phyloP scores from a whole-genome alignment of 2,888 invertebrate genomes.

The Drosophila formosana region DNA sequence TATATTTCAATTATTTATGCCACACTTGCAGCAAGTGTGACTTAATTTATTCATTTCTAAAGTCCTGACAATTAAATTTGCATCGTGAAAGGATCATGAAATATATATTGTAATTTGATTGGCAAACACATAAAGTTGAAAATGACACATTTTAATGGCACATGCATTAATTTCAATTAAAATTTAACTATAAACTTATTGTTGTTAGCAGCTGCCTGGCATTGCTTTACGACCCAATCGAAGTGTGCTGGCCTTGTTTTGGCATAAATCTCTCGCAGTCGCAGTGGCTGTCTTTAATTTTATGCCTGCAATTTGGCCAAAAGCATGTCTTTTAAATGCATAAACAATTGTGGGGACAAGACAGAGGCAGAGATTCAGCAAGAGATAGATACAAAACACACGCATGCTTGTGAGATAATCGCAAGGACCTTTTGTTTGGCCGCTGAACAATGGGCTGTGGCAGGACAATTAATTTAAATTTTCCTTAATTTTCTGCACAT shows the following conservation, averaged over 20 bases:
- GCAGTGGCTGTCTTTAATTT: too few species aligned
- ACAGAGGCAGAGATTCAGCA: conserved; percentile 1
- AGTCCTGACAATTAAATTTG: conserved; percentile 16
- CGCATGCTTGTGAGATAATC: conserved; percentile 32
- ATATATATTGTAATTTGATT: conserved; percentile 10
- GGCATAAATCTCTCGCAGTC: background rate
- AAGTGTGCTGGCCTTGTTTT: conserved; percentile 8
- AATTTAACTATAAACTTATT: conserved; percentile 35
- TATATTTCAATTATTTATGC: background rate
- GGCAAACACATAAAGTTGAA: conserved; percentile 20
- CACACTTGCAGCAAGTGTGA: background rate
- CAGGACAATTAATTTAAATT: conserved; percentile 62
- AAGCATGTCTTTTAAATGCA: conserved; percentile 55
- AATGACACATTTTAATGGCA: conserved; percentile 29
- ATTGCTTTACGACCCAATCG: conserved; percentile 43
- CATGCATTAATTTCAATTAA: conserved; percentile 54
- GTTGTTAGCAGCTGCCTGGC: conserved; percentile 32
- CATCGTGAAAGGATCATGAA: background rate
- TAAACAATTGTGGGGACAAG: conserved; percentile 53
- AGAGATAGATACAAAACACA: background rate
- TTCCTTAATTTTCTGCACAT: conserved; percentile 40
- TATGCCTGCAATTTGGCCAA: conserved; percentile 7
- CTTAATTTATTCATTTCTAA: conserved; percentile 3
- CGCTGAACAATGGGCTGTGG: conserved; percentile 17
- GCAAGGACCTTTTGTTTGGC: conserved; percentile 42